Percentiles rank a stretch among this genome's conserved stretches.
Conservation (phyloP, 1,140 invertebrate species). For the Ips nitidus region DNA sequence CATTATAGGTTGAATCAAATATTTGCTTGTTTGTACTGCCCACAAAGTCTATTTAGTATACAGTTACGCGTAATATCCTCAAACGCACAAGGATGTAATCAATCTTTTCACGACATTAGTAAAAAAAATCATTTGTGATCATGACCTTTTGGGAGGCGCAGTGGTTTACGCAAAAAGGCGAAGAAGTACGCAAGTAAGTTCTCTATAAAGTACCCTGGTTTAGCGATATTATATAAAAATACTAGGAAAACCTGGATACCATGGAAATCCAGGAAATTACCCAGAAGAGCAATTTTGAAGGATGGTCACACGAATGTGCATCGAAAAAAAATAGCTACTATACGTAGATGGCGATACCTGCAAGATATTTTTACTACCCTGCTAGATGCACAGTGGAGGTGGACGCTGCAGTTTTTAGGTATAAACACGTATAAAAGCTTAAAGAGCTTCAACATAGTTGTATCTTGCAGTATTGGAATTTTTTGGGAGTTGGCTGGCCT, state of each 20-base stretch:
- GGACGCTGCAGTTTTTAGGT: slow-evolving; percentile 68
- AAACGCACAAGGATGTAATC: slow-evolving; percentile 12
- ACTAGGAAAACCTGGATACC: slow-evolving; percentile 19
- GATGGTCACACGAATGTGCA: slow-evolving; percentile 92
- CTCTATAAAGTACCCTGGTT: neutral
- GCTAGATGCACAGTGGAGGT: slow-evolving; percentile 88
- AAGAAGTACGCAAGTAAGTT: slow-evolving; percentile 11
- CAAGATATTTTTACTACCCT: slow-evolving; percentile 83
- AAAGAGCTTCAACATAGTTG: too few relatives aligned
- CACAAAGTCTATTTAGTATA: slow-evolving; percentile 1
- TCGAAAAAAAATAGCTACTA: slow-evolving; percentile 86
- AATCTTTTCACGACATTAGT: slow-evolving; percentile 7
- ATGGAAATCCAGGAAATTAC: slow-evolving; percentile 4
- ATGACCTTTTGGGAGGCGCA: slow-evolving; percentile 17
- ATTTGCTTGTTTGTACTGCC: slow-evolving; percentile 3
- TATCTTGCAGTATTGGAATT: slow-evolving; percentile 86
- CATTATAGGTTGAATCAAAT: neutral
- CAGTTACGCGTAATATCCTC: slow-evolving; percentile 7
- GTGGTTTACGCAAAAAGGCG: slow-evolving; percentile 14
- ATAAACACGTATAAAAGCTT: neutral
- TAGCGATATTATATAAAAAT: neutral
- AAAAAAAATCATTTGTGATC: slow-evolving; percentile 6
- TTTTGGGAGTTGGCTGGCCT: slow-evolving; percentile 86
- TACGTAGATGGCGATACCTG: slow-evolving; percentile 75
- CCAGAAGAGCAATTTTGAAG: slow-evolving; percentile 85